These are phyloP conservation scores for Notothenia coriiceps DNA, from an alignment of 2,113 vertebrate genomes.

Conservation along the genomic window DNA sequence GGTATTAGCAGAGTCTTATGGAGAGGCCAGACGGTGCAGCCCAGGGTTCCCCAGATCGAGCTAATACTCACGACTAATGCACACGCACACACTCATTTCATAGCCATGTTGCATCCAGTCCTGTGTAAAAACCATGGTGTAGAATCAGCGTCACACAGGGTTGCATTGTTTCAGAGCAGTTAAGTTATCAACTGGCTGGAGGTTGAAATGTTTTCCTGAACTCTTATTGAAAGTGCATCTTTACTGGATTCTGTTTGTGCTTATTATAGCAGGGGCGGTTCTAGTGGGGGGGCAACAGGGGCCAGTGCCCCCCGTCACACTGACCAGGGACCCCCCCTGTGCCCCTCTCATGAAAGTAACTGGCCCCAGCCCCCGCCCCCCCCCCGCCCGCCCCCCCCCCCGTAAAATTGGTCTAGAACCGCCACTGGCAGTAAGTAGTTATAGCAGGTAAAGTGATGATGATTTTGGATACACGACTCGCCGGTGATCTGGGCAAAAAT, in stretches of 20 bases:
- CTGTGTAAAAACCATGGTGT: slow-evolving; percentile 30
- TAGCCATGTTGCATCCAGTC: slow-evolving; percentile 20
- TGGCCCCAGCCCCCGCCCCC: no score
- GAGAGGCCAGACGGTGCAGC: slow-evolving; percentile 65
- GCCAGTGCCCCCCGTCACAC: no score
- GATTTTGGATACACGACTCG: no score
- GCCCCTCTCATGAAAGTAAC: no score
- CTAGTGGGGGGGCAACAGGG: no score
- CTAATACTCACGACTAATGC: slow-evolving; percentile 56
- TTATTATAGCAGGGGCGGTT: neutral
- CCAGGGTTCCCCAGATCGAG: slow-evolving; percentile 61
- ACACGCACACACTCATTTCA: slow-evolving; percentile 60
- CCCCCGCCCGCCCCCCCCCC: no score
- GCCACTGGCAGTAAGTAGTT: no score
- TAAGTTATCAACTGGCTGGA: slow-evolving; percentile 14
- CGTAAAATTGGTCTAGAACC: no score
- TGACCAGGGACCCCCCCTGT: no score
- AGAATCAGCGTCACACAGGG: slow-evolving; percentile 10
- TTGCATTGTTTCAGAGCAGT: slow-evolving; percentile 25
- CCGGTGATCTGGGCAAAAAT: no score
- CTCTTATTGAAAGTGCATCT: neutral
- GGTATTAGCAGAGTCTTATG: slow-evolving; percentile 70
- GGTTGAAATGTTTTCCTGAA: slow-evolving; percentile 10
- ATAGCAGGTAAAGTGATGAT: no score
- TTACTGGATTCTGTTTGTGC: neutral